Evolutionary conservation across 2,888 invertebrate genomes (phyloP).

Genomic region (Oscheius sp.): DNA sequence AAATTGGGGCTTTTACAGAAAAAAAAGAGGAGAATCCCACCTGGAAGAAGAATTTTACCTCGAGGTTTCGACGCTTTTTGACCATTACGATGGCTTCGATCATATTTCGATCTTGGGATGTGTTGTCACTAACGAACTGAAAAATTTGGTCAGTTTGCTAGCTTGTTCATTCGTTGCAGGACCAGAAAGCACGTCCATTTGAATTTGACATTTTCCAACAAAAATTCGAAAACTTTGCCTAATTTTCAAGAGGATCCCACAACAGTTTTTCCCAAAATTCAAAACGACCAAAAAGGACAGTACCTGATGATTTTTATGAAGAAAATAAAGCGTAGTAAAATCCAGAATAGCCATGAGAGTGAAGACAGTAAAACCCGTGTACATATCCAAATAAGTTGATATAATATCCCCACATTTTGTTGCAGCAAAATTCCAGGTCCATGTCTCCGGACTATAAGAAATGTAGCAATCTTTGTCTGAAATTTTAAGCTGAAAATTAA

Average conservation of each 20-base stretch:
- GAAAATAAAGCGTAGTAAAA: constrained; percentile 41
- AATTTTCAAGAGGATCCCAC: too few species aligned
- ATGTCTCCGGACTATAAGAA: constrained; percentile 38
- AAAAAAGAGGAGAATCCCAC: neutral
- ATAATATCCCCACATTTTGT: constrained; percentile 48
- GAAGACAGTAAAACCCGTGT: constrained; percentile 51
- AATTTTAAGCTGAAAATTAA: constrained; percentile 6
- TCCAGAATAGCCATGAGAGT: constrained; percentile 46
- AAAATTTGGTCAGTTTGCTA: too few species aligned
- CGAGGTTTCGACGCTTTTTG: constrained; percentile 38
- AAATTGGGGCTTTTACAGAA: neutral
- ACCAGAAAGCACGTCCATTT: too few species aligned
- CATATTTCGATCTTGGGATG: constrained; percentile 14
- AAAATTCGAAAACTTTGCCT: too few species aligned
- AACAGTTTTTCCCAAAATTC: too few species aligned
- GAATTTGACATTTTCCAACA: too few species aligned
- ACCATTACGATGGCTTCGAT: neutral
- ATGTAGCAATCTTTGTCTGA: constrained; percentile 47
- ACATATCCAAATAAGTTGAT: constrained; percentile 51
- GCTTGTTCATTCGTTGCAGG: too few species aligned
- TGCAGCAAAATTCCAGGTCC: constrained; percentile 50
- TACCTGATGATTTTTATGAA: constrained; percentile 42
- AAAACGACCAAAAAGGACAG: neutral
- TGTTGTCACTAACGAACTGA: neutral
- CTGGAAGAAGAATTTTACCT: constrained; percentile 52